Conservation (phyloP, 2,888 invertebrate genomes). For the Tortricodes alternella region DNA sequence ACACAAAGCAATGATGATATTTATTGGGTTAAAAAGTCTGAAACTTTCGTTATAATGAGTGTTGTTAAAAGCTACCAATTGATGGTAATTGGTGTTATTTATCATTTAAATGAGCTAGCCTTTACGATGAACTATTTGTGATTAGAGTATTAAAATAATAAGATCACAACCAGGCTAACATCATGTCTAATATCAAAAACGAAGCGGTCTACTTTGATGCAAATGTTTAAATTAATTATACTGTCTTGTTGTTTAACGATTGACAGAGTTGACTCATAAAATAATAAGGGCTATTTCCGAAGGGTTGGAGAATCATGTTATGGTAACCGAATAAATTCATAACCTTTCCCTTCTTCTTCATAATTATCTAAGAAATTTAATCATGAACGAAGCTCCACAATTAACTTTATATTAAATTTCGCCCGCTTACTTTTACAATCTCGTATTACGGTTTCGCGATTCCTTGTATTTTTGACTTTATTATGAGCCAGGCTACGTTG, state of each 20-base stretch:
- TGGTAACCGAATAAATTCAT: not conserved
- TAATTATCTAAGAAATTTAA: constrained; percentile 9
- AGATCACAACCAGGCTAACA: too few relatives aligned
- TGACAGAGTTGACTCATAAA: not conserved
- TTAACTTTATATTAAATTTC: constrained; percentile 15
- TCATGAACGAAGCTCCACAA: constrained; percentile 3
- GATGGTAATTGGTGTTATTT: too few relatives aligned
- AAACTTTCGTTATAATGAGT: too few relatives aligned
- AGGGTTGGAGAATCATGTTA: not conserved
- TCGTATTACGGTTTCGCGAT: not conserved
- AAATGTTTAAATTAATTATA: too few relatives aligned
- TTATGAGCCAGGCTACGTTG: not conserved
- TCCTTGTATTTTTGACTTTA: not conserved
- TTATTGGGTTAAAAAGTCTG: not conserved
- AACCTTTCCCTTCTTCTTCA: not conserved
- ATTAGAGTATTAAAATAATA: too few relatives aligned
- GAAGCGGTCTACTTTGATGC: too few relatives aligned
- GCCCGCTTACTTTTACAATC: not conserved
- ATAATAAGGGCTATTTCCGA: not conserved
- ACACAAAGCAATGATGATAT: not conserved
- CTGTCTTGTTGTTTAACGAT: too few relatives aligned
- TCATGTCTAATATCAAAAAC: too few relatives aligned
- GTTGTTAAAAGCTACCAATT: too few relatives aligned
- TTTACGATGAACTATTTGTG: too few relatives aligned
- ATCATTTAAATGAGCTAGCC: too few relatives aligned